These are phyloP conservation scores for Phyllotreta cruciferae DNA, from an alignment of 2,888 invertebrate genomes.

Conservation along the genomic window DNA sequence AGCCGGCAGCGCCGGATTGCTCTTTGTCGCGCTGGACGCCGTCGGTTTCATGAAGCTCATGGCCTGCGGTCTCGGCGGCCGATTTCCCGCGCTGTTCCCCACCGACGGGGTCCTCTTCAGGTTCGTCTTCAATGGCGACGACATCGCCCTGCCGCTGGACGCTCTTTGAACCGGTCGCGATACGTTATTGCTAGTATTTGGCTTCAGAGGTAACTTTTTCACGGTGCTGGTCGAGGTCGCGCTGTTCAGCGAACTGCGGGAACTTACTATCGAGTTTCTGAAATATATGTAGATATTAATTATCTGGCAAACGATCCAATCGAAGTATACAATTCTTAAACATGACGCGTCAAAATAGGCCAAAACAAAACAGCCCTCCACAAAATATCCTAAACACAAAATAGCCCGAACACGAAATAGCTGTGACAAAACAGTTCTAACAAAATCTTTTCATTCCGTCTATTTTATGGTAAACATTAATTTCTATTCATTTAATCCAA, in stretches of 20 bases:
- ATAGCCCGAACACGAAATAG: too few species aligned
- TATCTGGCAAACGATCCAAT: too few species aligned
- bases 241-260: slow-evolving; percentile 83
- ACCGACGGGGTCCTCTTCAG: slow-evolving; percentile 31
- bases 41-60: slow-evolving; percentile 86
- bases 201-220: slow-evolving; percentile 67
- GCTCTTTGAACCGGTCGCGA: slow-evolving; percentile 40
- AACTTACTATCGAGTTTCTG: slow-evolving; percentile 77
- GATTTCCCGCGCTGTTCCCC: slow-evolving; percentile 48
- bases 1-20: slow-evolving; percentile 30
- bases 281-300: slow-evolving; percentile 1
- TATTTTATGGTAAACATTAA: too few species aligned
- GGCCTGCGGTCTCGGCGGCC: slow-evolving; percentile 56
- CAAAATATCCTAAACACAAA: too few species aligned
- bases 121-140: slow-evolving; percentile 23
- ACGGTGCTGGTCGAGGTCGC: slow-evolving; percentile 81
- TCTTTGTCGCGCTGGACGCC: slow-evolving; percentile 80
- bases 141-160: slow-evolving; percentile 43
- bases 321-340: not conserved
- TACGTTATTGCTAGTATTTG: slow-evolving; percentile 48
- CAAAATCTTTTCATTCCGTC: too few species aligned
- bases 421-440: too few species aligned
- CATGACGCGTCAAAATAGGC: too few species aligned
- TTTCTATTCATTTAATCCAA: too few species aligned
- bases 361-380: too few species aligned